These are phyloP conservation scores for Capromys pilorides DNA, from an alignment of 2,797 vertebrate species.

Conservation along the genomic window DNA sequence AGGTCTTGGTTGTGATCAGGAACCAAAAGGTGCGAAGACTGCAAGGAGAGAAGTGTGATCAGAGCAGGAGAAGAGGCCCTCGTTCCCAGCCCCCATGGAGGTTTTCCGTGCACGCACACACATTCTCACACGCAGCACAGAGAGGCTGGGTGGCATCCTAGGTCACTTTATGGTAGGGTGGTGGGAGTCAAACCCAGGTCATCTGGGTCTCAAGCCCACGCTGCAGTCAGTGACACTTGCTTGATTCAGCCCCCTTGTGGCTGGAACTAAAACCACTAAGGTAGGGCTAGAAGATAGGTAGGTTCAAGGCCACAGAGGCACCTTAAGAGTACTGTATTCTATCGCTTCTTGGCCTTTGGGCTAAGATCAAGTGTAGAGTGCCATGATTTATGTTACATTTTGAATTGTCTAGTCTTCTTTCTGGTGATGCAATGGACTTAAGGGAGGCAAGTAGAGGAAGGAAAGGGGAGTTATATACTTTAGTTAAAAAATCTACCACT, in stretches of 20 bases:
- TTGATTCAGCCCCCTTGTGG: neutral
- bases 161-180: neutral
- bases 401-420: neutral
- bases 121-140: neutral
- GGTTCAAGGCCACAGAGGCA: neutral
- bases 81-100: rapidly evolving
- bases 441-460: neutral
- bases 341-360: too few species aligned
- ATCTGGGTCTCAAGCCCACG: neutral
- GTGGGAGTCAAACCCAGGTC: neutral
- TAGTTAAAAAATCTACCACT: neutral
- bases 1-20: neutral
- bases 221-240: too few species aligned
- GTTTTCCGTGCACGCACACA: neutral
- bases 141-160: neutral
- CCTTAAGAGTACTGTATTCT: neutral
- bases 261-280: neutral
- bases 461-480: neutral
- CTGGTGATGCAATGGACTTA: neutral
- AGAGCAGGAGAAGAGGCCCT: too few species aligned
- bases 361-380: too few species aligned
- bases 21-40: neutral
- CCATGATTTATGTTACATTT: neutral
- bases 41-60: neutral
- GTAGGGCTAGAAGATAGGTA: neutral